Evolutionary conservation across 2,113 vertebrate species (phyloP), one percentile per base, ranked within the genome.

Genomic region (Cyphomyrus discorhynchus): DNA sequence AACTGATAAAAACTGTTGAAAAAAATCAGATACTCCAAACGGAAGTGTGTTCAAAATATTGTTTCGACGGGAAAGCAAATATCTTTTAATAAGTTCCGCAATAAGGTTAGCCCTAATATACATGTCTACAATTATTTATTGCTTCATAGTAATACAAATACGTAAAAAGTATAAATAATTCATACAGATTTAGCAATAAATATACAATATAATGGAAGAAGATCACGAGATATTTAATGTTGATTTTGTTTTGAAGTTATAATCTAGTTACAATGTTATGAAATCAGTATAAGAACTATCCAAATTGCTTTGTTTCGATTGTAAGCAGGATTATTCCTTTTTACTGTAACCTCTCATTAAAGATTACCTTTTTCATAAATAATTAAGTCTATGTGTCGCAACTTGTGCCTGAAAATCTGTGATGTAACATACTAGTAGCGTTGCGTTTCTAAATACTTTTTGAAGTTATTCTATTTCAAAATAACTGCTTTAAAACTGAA

Each of bases 1-100:
- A n/a, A 7, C 15, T 0, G 2, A 0, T 0, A 0, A 0, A 31
- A 52, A 86, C 17, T 93, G 95, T 92, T 93, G 95, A 92, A 93
- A 95, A 50, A 13, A 31, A 95, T 1, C 10, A 42, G 45, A 31
- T n/a, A 45, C 13, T 39, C 15, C 27, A 80, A 80, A 56, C 86
- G 77, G 87, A 88, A 88, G 62, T 42, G 87, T 85, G 87, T 84
- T 85, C n/a, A 27, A 62, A 50, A 86, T 66, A 84, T 70, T 88
- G 27, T 42, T 52, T 70, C 87, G 87, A 66, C 42, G 17, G 42
- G 88, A 70, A 90, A 88, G 46, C 77, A 50, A 17, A 9, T 0
- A 27, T 24, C 31, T 84, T 21, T 19, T 47, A 84, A 53, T 27
- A 13, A 2, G 89, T 89, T 89, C 89, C 74, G 15, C n/a, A 11